phyloP scores from a whole-genome alignment of 2,797 vertebrate species.

The Falco concolor region DNA sequence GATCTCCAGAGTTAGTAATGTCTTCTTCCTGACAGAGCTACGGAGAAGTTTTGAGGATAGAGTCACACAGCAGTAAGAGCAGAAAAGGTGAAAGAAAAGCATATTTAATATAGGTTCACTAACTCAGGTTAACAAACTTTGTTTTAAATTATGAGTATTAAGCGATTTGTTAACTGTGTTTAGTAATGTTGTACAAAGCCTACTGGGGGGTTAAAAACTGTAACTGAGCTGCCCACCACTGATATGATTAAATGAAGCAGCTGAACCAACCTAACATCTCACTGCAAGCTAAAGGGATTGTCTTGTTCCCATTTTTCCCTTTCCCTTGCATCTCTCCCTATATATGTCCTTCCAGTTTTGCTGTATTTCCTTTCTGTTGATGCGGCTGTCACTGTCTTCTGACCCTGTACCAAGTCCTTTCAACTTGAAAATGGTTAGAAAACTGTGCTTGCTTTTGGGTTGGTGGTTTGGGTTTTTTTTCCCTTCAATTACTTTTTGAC shows the following conservation, averaged over 20 bases:
- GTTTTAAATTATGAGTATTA: background rate
- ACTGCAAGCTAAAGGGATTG: background rate
- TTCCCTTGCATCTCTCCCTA: background rate
- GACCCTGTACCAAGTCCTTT: background rate
- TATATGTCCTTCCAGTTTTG: background rate
- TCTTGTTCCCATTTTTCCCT: background rate
- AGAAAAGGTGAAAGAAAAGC: background rate
- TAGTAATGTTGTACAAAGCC: background rate
- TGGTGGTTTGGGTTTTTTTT: fast-evolving
- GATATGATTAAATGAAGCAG: background rate
- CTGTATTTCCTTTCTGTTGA: background rate
- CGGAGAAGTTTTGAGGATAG: background rate
- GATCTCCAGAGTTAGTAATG: background rate
- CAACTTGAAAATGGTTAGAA: background rate
- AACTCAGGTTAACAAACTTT: background rate
- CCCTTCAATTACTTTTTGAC: background rate
- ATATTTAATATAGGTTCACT: background rate
- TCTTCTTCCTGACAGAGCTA: background rate
- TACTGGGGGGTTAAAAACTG: background rate
- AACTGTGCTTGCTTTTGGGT: background rate
- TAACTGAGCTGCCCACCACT: background rate
- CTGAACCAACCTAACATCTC: background rate
- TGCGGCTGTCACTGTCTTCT: background rate
- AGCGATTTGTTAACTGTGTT: background rate
- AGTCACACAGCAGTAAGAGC: background rate